Evolutionary conservation across 2,888 invertebrate species (phyloP).

Genomic region (Parascotia fuliginaria): DNA sequence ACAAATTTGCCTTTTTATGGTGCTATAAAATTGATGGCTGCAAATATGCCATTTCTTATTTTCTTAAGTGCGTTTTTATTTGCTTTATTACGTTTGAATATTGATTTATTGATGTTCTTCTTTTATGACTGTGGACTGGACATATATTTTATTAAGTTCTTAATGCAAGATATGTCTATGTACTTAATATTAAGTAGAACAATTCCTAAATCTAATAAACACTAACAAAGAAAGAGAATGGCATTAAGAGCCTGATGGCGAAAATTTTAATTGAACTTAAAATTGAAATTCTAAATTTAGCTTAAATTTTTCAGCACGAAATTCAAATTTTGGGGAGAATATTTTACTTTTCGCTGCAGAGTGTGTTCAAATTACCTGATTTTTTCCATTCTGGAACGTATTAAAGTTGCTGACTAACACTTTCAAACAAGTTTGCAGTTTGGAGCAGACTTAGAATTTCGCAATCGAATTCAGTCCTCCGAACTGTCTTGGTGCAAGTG

Average conservation of each 20-base stretch:
- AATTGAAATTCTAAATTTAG: slow-evolving; percentile 1
- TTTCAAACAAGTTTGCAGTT: slow-evolving; percentile 10
- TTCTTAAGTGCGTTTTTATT: slow-evolving; percentile 39
- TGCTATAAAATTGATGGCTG: slow-evolving; percentile 36
- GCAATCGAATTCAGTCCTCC: slow-evolving; percentile 12
- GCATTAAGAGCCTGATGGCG: neutral
- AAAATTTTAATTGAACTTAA: neutral
- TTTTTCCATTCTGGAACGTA: slow-evolving; percentile 1
- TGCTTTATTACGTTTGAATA: slow-evolving; percentile 34
- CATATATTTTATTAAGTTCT: slow-evolving; percentile 6
- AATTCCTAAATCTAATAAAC: neutral
- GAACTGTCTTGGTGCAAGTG: slow-evolving; percentile 8
- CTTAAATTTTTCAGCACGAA: neutral
- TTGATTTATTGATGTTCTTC: slow-evolving; percentile 38
- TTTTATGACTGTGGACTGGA: slow-evolving; percentile 22
- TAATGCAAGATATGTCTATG: neutral
- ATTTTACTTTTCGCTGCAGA: slow-evolving; percentile 2
- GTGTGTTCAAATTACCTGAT: slow-evolving; percentile 1
- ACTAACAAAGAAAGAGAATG: neutral
- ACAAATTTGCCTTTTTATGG: slow-evolving; percentile 42
- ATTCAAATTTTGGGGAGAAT: slow-evolving; percentile 4
- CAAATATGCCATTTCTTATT: slow-evolving; percentile 38
- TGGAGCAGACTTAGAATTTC: slow-evolving; percentile 13
- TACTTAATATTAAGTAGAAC: neutral
- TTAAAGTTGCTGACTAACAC: slow-evolving; percentile 15